A percentile compares a stretch with the other conserved stretches of the same genome.
phyloP scores from a whole-genome alignment of 2,888 invertebrate genomes.

The Platycnemis pennipes region DNA sequence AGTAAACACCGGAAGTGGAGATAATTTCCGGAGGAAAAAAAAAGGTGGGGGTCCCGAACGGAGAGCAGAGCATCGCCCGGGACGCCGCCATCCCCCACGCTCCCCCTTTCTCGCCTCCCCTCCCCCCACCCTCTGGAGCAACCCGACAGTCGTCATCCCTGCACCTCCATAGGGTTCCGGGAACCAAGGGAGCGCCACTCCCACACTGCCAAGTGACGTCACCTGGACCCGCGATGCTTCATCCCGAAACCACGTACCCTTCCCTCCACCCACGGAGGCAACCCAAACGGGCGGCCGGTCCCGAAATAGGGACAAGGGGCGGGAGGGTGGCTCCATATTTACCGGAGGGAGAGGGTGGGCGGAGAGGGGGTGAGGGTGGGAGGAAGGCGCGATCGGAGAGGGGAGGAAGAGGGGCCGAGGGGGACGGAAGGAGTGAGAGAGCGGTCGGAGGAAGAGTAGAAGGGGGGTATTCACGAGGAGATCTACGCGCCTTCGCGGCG shows the following conservation, averaged over 20 bases:
- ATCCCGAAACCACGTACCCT: conserved; percentile 6
- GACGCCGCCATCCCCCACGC: not conserved
- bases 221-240: not conserved
- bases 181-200: not conserved
- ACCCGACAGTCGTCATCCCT: not conserved
- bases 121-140: not conserved
- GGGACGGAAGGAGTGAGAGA: not conserved
- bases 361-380: not conserved
- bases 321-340: not conserved
- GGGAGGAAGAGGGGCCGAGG: not conserved
- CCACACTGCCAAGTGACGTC: conserved; percentile 13
- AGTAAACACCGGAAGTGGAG: not conserved
- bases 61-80: not conserved
- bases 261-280: not conserved
- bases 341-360: not conserved
- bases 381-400: too few relatives aligned
- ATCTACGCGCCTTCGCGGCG: not conserved
- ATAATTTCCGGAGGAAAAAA: not conserved
- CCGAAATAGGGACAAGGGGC: not conserved
- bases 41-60: not conserved
- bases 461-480: not conserved
- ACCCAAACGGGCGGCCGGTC: not conserved
- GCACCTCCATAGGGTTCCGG: not conserved
- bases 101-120: too few relatives aligned
- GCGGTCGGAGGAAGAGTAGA: not conserved